Evolutionary conservation across 2,888 invertebrate genomes (phyloP), one percentile per base, ranked within the genome.

Genomic region (Dromius quadrimaculatus): DNA sequence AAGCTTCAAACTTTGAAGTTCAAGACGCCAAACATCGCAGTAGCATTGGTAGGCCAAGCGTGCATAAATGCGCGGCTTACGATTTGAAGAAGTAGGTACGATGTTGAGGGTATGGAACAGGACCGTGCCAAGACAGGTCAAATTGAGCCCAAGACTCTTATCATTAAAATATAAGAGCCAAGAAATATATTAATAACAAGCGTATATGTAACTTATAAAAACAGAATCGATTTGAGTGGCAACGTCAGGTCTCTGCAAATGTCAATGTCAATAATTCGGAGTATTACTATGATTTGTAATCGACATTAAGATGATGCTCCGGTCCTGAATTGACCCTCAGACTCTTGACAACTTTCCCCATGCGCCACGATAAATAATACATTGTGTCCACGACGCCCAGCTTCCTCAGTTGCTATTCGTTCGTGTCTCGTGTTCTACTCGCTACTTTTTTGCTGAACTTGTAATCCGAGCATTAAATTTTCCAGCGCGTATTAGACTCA

Each of bases 381-480:
- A 64, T 64, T 64, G 64, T 61, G 47, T 59, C 59, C 59, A 34
- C 19, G 32, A 11, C 62, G 15, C 6, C n/a, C 19, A 34, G 45
- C 17, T 45, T 5, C 8, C 17, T 6, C 20, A 15, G 15, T 17
- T 15, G 4, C 5, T 47, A 47, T 3, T 19, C n/a, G 6, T 22
- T 28, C 28, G 47, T 11, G 22, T 28, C 8, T 19, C 22, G n/a
- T 13, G 23, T 8, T 19, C 17, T 36, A 32, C n/a, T 32, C 47
- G 43, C 57, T 23, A 68, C 38, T 59, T 57, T 57, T 45, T 68
- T 32, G 32, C 47, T 62, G 47, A 70, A 70, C 70, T 70, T 70
- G 70, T 68, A 68, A 70, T 61, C 70, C 70, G 47, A n/a, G 70
- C 62, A 61, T 70, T 70, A 70, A 70, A 70, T 70, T 70, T 68